Evolutionary conservation across 1,140 invertebrate species (phyloP).

Genomic region (Apocrypta bakeri): DNA sequence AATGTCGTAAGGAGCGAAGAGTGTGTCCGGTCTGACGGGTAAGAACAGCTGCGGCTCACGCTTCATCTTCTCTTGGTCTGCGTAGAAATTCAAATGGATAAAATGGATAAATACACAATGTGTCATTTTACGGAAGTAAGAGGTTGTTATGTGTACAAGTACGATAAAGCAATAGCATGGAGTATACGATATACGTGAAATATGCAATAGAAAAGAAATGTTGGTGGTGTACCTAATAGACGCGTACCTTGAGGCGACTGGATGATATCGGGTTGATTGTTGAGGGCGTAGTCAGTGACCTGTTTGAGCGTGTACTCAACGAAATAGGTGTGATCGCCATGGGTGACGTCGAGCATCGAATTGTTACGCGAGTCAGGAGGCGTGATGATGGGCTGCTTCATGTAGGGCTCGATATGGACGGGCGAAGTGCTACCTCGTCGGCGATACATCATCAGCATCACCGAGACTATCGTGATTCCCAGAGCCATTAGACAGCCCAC

Average conservation of each 20-base stretch:
- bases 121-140: too few relatives aligned
- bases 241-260: conserved; percentile 74
- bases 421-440: conserved; percentile 72
- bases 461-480: conserved; percentile 78
- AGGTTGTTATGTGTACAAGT: neutral
- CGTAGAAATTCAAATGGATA: neutral
- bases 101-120: too few relatives aligned
- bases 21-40: conserved; percentile 71
- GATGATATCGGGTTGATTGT: conserved; percentile 76
- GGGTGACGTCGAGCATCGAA: conserved; percentile 74
- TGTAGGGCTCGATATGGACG: conserved; percentile 73
- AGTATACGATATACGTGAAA: neutral
- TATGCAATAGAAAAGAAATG: conserved; percentile 3
- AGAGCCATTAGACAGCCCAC: conserved; percentile 78
- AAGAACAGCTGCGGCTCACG: conserved; percentile 72
- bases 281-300: conserved; percentile 71
- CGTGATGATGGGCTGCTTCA: conserved; percentile 77
- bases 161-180: neutral
- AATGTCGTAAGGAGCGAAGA: conserved; percentile 72
- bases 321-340: conserved; percentile 75
- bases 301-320: conserved; percentile 75
- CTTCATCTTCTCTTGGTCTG: conserved; percentile 70
- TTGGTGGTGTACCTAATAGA: conserved; percentile 30
- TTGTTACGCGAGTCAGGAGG: conserved; percentile 73
- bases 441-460: conserved; percentile 76